Evolutionary conservation across 2,113 vertebrate species (phyloP).

Genomic region (Ictalurus furcatus): DNA sequence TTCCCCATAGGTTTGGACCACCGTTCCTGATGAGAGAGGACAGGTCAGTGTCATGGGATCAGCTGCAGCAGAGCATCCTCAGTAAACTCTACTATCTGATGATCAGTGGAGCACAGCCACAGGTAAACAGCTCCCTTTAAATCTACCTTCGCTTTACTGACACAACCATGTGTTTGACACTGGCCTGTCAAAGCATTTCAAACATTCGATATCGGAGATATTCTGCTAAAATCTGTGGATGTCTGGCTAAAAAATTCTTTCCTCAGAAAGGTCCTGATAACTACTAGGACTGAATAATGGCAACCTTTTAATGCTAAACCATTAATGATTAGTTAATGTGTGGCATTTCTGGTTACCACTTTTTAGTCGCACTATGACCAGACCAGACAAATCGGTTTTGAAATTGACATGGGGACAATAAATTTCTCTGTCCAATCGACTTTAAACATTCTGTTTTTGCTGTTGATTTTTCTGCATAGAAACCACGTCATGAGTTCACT

Average conservation of each 20-base stretch:
- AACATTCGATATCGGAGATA: neutral
- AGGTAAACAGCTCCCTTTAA: constrained; percentile 67
- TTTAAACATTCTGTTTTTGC: neutral
- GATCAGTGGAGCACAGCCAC: constrained; percentile 75
- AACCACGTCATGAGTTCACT: neutral
- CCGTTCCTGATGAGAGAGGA: constrained; percentile 88
- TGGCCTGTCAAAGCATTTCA: neutral
- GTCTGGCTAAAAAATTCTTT: neutral
- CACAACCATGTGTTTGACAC: neutral
- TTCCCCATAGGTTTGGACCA: constrained; percentile 83
- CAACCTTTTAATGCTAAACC: neutral
- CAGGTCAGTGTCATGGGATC: constrained; percentile 83
- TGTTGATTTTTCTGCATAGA: neutral
- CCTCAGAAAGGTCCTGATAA: neutral
- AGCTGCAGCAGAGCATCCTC: constrained; percentile 88
- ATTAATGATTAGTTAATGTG: neutral
- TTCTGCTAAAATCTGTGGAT: too few relatives aligned
- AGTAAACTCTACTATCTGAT: constrained; percentile 83
- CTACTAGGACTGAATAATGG: neutral
- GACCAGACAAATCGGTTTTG: neutral
- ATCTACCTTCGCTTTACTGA: neutral
- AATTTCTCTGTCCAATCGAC: neutral
- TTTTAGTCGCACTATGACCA: neutral
- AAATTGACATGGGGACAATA: neutral
- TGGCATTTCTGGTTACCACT: neutral